phyloP scores from a whole-genome alignment of 2,888 invertebrate genomes.

The Luffia ferchaultella region DNA sequence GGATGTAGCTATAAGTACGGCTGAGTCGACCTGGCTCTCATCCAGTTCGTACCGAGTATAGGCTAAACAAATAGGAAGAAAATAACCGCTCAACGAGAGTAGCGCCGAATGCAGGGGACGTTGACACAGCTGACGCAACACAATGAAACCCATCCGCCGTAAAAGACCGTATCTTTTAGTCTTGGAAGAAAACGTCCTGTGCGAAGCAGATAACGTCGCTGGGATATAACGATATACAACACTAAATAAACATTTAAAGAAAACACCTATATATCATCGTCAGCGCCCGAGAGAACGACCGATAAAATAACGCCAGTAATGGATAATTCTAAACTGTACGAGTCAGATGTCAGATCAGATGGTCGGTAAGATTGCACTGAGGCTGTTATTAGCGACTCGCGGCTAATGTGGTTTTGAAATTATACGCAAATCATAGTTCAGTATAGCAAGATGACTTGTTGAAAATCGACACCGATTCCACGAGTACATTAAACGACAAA shows the following conservation, averaged over 20 bases:
- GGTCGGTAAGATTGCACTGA: too few species aligned
- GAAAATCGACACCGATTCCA: too few species aligned
- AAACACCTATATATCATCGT: background rate
- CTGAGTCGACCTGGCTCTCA: background rate
- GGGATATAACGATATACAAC: background rate
- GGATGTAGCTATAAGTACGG: background rate
- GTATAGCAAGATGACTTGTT: too few species aligned
- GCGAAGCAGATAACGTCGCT: background rate
- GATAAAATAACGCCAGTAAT: too few species aligned
- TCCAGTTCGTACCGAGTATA: too few species aligned
- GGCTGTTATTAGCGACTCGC: too few species aligned
- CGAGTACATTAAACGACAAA: too few species aligned
- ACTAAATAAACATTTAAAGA: background rate
- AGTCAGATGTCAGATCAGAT: too few species aligned
- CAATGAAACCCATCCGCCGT: background rate
- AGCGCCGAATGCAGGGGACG: constrained; percentile 1
- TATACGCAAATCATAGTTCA: too few species aligned
- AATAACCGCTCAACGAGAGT: background rate
- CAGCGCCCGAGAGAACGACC: background rate
- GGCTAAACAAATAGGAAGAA: background rate
- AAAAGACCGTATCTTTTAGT: background rate
- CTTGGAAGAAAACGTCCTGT: background rate
- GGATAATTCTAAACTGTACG: too few species aligned
- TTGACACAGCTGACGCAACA: background rate
- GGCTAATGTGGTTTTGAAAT: too few species aligned